These are phyloP conservation scores for Bimastos eiseni DNA, from an alignment of 2,888 invertebrate genomes.

Conservation along the genomic window DNA sequence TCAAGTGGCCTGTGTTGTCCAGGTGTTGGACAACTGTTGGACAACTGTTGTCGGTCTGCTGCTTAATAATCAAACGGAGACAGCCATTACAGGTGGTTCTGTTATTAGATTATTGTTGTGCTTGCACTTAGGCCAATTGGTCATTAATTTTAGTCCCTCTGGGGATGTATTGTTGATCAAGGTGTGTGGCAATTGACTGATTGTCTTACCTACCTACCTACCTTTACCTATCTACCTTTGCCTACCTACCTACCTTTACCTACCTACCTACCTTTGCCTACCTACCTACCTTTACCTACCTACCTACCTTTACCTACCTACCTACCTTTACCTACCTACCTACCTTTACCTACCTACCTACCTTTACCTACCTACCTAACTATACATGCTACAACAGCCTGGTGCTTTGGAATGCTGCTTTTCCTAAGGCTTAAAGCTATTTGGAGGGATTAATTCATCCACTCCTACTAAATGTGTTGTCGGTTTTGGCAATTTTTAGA, in stretches of 20 bases:
- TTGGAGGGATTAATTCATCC: background rate
- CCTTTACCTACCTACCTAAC: no score
- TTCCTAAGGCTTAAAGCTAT: background rate
- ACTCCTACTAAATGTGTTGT: background rate
- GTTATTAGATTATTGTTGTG: slow-evolving; percentile 13
- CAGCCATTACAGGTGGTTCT: background rate
- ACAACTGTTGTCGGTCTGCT: background rate
- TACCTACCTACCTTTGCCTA: no score
- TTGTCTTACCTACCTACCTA: background rate
- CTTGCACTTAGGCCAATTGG: background rate
- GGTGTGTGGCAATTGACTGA: background rate
- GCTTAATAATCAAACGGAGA: background rate
- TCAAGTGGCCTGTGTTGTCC: background rate
- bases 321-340: no score
- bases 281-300: no score
- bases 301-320: no score
- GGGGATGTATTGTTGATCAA: background rate
- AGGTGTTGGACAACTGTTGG: background rate
- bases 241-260: no score
- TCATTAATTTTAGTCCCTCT: background rate
- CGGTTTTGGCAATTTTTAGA: slow-evolving; percentile 68
- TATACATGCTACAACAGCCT: background rate
- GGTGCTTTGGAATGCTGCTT: background rate
- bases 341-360: no score
- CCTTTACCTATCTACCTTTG: no score